Base-by-base conservation (phyloP, 92 coral and sea anemone species). In the Siderastrea siderea region DNA sequence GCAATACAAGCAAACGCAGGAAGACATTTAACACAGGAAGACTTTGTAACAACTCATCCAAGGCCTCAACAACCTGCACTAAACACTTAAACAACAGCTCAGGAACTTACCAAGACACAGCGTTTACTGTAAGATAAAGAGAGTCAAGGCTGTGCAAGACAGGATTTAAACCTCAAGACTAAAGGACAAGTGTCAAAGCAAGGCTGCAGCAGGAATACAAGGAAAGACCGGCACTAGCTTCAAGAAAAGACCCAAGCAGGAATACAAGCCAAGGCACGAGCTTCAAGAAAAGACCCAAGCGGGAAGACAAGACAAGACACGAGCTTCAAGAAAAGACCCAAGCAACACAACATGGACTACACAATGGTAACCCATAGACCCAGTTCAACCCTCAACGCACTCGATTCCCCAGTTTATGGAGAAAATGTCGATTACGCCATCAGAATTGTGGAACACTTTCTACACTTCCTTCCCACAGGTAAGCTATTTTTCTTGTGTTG, bases 351-450 rank as follows among this genome's bases (percentile, higher is more conserved):
- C 50, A 78, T 69, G 84, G 83, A 46, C 8, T 52, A 77, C 14
- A 38, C 63, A 10, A 64, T 14, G 71, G 71, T 44, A 50, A 10
- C 19, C 84, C 45, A 49, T 55, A 68, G 84, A 60, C 75, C 88
- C 89, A 55, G 77, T 66, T 81, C 81, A 82, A 60, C 78, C 53
- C 59, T 63, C 61, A 67, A 47, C 49, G 71, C 26, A 71, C 69
- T 48, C 80, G 5, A 89, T 80, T 79, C n/a, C 66, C 62, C 72
- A 48, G 38, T 60, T 11, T 74, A 84, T 48, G 87, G 87, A 61
- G 96, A 95, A 64, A 93, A 87, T 59, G 78, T 93, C 51, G 94
- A 93, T 43, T 95, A 85, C 68, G 90, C 96, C n/a, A 88, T 93
- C 72, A 85, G 50, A 65, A 88, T 93, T 38, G 94, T 93, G 15